phyloP scores from a whole-genome alignment of 53 echinoderm and acorn worm species.

The Stichopus horrens region DNA sequence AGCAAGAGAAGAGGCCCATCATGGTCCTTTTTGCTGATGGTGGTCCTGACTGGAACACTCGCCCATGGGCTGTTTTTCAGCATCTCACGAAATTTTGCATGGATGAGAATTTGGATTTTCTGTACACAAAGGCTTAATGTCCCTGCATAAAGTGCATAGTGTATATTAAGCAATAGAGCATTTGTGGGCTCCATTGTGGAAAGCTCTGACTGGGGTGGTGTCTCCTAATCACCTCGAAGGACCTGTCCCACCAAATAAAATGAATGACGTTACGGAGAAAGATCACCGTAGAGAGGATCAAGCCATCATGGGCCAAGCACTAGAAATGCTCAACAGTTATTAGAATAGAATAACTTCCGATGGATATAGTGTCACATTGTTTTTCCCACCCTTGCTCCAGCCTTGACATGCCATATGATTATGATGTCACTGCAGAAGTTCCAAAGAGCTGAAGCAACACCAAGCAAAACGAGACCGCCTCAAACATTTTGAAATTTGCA shows the following conservation, averaged over 20 bases:
- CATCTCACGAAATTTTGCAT: slow-evolving; percentile 12
- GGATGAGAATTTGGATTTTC: slow-evolving; percentile 45
- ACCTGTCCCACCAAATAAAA: background rate
- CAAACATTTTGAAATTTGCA: background rate
- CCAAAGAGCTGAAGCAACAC: background rate
- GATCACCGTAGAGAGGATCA: background rate
- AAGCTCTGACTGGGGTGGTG: slow-evolving; percentile 41
- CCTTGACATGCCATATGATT: background rate
- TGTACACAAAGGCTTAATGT: slow-evolving; percentile 45
- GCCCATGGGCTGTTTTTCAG: slow-evolving; percentile 44
- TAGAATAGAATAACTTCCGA: background rate
- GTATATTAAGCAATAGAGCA: slow-evolving; percentile 56
- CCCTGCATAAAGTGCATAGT: slow-evolving; percentile 44
- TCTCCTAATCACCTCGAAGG: slow-evolving; percentile 44
- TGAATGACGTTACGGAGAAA: background rate
- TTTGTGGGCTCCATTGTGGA: slow-evolving; percentile 51
- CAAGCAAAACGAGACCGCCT: background rate
- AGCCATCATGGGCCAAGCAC: background rate
- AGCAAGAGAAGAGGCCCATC: slow-evolving; percentile 18
- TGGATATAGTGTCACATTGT: background rate
- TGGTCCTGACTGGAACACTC: slow-evolving; percentile 48
- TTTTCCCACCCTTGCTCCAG: background rate
- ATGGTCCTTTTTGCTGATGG: slow-evolving; percentile 34
- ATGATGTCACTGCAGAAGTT: background rate
- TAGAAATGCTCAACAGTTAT: background rate